phyloP scores from a whole-genome alignment of 2,113 vertebrate genomes.

The Rhabdomys dilectus region DNA sequence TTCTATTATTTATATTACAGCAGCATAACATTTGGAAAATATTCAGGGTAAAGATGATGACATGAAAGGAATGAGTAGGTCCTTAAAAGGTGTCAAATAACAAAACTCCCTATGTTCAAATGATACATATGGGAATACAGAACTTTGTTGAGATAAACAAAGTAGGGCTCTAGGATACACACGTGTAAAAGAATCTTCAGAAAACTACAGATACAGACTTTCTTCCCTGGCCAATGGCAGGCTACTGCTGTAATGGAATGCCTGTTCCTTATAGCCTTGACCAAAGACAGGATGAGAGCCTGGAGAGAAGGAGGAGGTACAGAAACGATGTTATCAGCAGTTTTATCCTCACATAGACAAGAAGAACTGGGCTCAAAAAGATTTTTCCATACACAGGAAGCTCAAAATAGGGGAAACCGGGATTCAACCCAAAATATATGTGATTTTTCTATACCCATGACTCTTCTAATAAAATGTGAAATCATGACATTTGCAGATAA shows the following conservation, averaged over 20 bases:
- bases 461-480: conserved; percentile 45
- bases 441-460: neutral
- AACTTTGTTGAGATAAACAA: neutral
- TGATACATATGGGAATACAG: conserved; percentile 2
- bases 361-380: neutral
- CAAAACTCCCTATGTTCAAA: conserved; percentile 6
- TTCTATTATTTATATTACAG: conserved; percentile 21
- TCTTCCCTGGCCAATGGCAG: neutral
- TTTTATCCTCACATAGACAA: conserved; percentile 27
- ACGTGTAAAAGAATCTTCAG: neutral
- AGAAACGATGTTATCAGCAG: neutral
- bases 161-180: neutral
- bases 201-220: neutral
- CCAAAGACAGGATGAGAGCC: neutral
- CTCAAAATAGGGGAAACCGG: neutral
- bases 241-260: neutral
- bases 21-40: conserved; percentile 18
- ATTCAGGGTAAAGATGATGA: conserved; percentile 48
- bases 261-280: neutral
- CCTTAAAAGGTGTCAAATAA: conserved; percentile 11
- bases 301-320: neutral
- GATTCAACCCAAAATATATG: conserved; percentile 6
- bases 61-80: neutral
- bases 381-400: neutral
- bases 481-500: neutral